Percentiles rank a stretch among this genome's conserved stretches.
Conservation (phyloP, 2,888 invertebrate species). For the Spisula subtruncata region DNA sequence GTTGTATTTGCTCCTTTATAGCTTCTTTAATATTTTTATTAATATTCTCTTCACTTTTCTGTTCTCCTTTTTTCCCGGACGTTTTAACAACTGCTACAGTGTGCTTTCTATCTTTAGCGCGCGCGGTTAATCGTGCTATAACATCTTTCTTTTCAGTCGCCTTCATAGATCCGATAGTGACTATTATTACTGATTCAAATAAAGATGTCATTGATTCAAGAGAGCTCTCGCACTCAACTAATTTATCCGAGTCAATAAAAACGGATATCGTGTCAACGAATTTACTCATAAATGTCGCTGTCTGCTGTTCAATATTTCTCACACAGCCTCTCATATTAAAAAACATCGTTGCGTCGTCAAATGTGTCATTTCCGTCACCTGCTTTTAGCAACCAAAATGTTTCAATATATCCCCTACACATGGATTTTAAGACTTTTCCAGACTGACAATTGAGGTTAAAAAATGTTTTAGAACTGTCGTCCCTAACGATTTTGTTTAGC, state of each 20-base stretch:
- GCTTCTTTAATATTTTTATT: background rate
- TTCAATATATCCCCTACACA: slow-evolving; percentile 22
- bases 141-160: background rate
- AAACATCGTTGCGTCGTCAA: background rate
- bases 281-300: background rate
- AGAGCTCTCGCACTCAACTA: background rate
- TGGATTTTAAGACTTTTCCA: background rate
- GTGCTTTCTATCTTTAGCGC: background rate
- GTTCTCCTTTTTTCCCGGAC: background rate
- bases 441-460: background rate
- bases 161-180: background rate
- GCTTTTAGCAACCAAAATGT: slow-evolving; percentile 25
- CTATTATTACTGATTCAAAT: background rate
- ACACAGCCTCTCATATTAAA: slow-evolving; percentile 12
- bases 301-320: background rate
- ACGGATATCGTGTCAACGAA: background rate
- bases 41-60: background rate
- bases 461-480: slow-evolving; percentile 24
- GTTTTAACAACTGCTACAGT: background rate
- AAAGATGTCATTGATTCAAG: background rate
- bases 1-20: background rate
- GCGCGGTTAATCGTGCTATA: background rate
- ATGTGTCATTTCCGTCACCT: background rate
- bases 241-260: background rate
- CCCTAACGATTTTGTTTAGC: background rate